Base-by-base conservation (phyloP, 2,797 vertebrate species). In the Lerista edwardsae region DNA sequence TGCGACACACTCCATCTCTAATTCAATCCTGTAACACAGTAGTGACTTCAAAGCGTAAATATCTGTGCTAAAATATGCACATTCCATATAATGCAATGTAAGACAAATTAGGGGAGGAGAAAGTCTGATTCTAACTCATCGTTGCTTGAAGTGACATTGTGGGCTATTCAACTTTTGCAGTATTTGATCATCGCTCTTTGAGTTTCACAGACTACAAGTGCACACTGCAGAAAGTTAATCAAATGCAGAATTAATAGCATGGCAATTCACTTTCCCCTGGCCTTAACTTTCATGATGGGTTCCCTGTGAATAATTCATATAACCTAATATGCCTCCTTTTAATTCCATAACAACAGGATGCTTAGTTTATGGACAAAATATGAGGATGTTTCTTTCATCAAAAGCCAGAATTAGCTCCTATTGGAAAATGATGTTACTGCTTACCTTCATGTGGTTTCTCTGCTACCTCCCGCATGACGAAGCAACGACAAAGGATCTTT, bases 291-390 rank as follows among this genome's bases (percentile, higher is more conserved):
- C 83, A 82, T 80, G 76, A 80, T 67, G 89, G 77, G 47, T 91
- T 74, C 25, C 29, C 72, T 90, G 75, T 92, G 91, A 96, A 94
- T 95, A 94, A 95, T 95, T 96, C 87, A 94, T 89, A 82, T 12
- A 55, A 80, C 78, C 80, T 91, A 91, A 85, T 90, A 88, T 84
- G 85, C 44, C 84, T 92, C 80, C 23, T 94, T 90, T 93, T 88
- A 92, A 93, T 94, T 94, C 65, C 34, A 6, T 88, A 89, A 91
- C 87, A 93, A 82, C 84, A 91, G 82, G 81, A 87, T 72, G 89
- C 91, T 94, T 93, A 90, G 91, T 94, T 91, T 94, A 93, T 2
- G 2, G 78, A 80, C 25, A 91, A 94, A 96, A 87, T 90, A 89
- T 92, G 81, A 94, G 91, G 83, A 3, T n/a, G 83, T 93, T 93